Conservation (phyloP, 2,113 vertebrate species). For the Centrocercus urophasianus region DNA sequence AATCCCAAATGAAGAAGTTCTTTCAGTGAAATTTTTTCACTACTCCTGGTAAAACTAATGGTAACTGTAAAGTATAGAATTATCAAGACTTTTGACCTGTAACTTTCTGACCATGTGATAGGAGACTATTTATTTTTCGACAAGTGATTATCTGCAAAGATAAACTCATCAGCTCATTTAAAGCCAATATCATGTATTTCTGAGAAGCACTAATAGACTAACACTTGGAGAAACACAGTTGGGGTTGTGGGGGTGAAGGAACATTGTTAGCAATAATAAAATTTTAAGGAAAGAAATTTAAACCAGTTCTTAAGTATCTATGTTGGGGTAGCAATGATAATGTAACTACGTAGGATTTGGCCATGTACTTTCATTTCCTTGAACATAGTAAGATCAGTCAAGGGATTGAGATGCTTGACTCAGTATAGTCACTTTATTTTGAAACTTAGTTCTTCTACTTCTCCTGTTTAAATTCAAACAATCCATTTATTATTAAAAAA, state of each 20-base stretch:
- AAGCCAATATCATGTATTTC: not conserved
- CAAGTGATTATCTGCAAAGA: not conserved
- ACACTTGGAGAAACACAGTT: not conserved
- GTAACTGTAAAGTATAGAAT: not conserved
- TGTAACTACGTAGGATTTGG: not conserved
- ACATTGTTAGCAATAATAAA: fast-evolving
- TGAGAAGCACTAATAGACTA: not conserved
- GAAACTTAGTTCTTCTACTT: not conserved
- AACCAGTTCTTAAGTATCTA: not conserved
- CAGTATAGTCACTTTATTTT: not conserved
- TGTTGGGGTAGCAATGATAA: not conserved
- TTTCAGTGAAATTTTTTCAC: not conserved
- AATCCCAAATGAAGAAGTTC: not conserved
- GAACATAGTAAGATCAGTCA: not conserved
- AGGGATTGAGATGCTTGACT: not conserved
- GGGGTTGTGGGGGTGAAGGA: not conserved
- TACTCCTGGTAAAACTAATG: not conserved
- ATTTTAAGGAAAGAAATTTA: not conserved
- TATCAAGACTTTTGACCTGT: not conserved
- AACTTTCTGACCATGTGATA: not conserved
- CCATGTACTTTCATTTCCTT: not conserved
- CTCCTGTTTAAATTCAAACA: not conserved
- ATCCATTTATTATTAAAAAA: not conserved
- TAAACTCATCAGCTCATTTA: not conserved
- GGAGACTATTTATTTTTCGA: not conserved